Evolutionary conservation across 2,113 vertebrate genomes (phyloP).

Genomic region (Macrotus californicus): DNA sequence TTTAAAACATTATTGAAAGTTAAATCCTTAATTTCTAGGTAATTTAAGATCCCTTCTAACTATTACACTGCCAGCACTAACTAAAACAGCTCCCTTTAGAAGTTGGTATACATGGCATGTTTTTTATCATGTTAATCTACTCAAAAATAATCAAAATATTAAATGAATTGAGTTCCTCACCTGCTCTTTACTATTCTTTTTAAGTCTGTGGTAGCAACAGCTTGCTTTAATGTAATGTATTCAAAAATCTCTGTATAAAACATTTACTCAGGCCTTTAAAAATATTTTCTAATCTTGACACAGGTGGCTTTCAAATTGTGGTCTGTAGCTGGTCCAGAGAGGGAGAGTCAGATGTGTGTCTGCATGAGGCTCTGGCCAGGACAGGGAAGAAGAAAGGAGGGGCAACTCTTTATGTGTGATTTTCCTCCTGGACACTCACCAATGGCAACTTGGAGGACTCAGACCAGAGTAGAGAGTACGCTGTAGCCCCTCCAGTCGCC

Average conservation of each 20-base stretch:
- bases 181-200: neutral
- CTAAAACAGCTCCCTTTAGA: slow-evolving; percentile 17
- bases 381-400: neutral
- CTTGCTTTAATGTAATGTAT: neutral
- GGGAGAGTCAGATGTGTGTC: neutral
- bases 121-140: neutral
- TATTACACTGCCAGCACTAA: neutral
- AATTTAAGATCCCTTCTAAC: slow-evolving; percentile 23
- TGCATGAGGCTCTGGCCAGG: neutral
- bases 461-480: neutral
- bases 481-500: neutral
- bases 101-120: neutral
- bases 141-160: slow-evolving; percentile 44
- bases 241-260: slow-evolving; percentile 10
- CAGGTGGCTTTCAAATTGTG: slow-evolving; percentile 16
- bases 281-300: neutral
- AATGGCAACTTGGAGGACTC: neutral
- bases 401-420: neutral
- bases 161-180: neutral
- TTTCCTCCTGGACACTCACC: neutral
- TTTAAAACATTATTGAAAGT: slow-evolving; percentile 41
- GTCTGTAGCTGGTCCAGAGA: neutral
- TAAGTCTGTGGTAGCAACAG: neutral
- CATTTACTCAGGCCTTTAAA: neutral
- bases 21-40: neutral